Evolutionary conservation across 2,113 vertebrate genomes (phyloP), one percentile per base, ranked within the genome.

Genomic region (Ctenomys sociabilis): DNA sequence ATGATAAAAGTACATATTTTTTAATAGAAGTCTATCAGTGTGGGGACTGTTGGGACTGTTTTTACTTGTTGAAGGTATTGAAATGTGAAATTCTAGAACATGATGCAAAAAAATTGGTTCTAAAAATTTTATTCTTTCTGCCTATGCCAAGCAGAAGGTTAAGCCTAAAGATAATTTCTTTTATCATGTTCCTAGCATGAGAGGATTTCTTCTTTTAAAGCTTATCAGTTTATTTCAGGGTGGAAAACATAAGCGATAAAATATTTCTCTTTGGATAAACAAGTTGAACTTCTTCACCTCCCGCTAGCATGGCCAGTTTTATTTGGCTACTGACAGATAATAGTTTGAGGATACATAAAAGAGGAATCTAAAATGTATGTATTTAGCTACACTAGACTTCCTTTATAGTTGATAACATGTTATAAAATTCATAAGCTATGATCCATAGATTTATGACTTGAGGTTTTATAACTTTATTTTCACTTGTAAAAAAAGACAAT

Each of bases 231-330:
- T 95, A 77, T n/a, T 84, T 95, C 95, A 89, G 54, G 80, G 19
- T 97, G 88, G 86, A 96, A 95, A 97, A 97, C 90, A 90, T 90
- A 93, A 95, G 83, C 75, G 73, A 95, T 30, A 24, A 49, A 95
- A 88, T 93, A 52, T 93, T 93, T 96, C 84, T 95, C 4, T 95
- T 54, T 85, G 92, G 72, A 96, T 97, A 96, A 98, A 95, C 57
- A 97, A 98, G 73, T 73, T 97, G 96, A 96, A 96, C 64, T 88
- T 97, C 91, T 54, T 94, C 90, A 96, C 84, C 68, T 94, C 73
- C 83, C 68, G 92, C 92, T 96, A 90, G 91, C 73, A 88, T 89
- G 54, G 85, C 93, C 63, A 90, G 72, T 88, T 95, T 91, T 96
- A 73, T 95, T 93, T 96, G 72, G 80, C 92, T 96, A 80, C 85